These are phyloP conservation scores for Eupithecia subfuscata DNA, from an alignment of 2,888 invertebrate genomes.

Conservation along the genomic window DNA sequence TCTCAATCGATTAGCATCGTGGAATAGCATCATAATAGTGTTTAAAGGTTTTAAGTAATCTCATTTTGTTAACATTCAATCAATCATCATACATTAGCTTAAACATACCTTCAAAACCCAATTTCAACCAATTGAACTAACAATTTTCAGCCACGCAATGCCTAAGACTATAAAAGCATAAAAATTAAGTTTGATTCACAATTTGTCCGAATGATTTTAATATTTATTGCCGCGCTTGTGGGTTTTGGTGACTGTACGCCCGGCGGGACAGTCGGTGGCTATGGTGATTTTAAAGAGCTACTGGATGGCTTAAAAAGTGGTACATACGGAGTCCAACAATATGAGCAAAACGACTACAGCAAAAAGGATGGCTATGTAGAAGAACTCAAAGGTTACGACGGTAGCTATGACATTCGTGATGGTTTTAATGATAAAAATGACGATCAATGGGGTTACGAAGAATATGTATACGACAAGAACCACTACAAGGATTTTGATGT, in stretches of 20 bases:
- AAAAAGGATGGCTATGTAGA: slow-evolving; percentile 14
- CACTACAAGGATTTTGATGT: slow-evolving; percentile 6
- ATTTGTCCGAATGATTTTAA: slow-evolving; percentile 24
- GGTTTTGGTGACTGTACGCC: slow-evolving; percentile 9
- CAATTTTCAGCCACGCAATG: neutral
- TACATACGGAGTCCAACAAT: neutral
- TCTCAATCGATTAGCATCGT: neutral
- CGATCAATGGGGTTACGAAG: neutral
- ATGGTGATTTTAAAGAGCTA: slow-evolving; percentile 14
- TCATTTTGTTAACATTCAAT: neutral
- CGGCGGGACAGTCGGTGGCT: neutral
- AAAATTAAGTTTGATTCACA: neutral
- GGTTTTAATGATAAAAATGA: neutral
- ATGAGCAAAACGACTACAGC: neutral
- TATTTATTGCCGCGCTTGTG: slow-evolving; percentile 23
- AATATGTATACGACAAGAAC: slow-evolving; percentile 10
- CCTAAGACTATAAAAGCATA: neutral
- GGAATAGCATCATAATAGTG: neutral
- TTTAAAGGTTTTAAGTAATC: neutral
- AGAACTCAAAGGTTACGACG: slow-evolving; percentile 7
- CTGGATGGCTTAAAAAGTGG: neutral
- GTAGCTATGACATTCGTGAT: neutral
- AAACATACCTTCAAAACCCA: neutral
- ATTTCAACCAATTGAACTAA: neutral
- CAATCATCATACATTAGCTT: neutral